Conservation (phyloP, 2,888 invertebrate genomes). For the Mythimna albipuncta region DNA sequence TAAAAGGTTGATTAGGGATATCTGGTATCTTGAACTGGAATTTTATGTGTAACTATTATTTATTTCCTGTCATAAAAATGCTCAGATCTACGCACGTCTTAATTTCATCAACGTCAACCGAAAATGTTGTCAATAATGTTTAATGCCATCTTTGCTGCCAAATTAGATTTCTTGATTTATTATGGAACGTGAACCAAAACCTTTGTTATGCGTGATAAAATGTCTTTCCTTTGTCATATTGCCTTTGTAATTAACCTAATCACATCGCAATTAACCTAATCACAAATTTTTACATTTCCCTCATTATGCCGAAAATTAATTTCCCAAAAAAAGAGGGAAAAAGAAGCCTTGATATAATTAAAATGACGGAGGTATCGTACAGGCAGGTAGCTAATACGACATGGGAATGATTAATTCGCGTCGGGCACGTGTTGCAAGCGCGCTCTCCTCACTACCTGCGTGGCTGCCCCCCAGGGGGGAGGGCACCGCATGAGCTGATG, state of each 20-base stretch:
- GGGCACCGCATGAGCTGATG: conserved; percentile 42
- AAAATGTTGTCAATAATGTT: background rate
- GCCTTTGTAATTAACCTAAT: conserved; percentile 38
- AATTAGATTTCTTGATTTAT: background rate
- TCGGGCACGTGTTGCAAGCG: conserved; percentile 58
- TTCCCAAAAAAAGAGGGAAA: conserved; percentile 42
- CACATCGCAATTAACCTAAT: conserved; percentile 42
- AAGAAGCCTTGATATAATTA: conserved; percentile 57
- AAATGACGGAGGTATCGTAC: conserved; percentile 59
- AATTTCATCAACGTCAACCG: background rate
- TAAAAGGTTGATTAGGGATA: background rate
- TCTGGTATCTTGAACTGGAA: background rate
- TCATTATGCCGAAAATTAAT: conserved; percentile 43
- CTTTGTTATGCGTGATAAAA: conserved; percentile 14
- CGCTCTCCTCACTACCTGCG: conserved; percentile 13
- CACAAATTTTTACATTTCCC: conserved; percentile 41
- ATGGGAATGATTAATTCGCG: conserved; percentile 66
- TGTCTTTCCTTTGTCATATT: conserved; percentile 7
- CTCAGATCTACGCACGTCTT: background rate
- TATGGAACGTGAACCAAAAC: background rate
- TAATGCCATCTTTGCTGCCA: background rate
- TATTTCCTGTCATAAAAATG: background rate
- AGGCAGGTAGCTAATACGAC: conserved; percentile 67
- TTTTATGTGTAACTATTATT: background rate
- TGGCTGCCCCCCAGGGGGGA: background rate